phyloP scores from a whole-genome alignment of 2,888 invertebrate genomes.

The Leptarthrus brevirostris region DNA sequence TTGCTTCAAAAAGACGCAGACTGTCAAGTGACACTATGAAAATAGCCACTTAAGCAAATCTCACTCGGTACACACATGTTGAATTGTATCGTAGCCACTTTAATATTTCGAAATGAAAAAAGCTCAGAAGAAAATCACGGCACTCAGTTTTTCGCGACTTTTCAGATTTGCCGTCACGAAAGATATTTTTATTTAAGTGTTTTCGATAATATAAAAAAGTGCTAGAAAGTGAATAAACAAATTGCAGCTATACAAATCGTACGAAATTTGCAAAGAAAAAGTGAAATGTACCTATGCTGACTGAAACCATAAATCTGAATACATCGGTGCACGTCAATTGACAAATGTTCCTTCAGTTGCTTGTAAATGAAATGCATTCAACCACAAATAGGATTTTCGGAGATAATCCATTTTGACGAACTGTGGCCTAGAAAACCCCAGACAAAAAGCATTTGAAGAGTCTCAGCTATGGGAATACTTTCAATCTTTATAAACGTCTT shows the following conservation, averaged over 20 bases:
- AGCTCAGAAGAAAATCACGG: conserved; percentile 38
- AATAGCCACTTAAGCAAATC: conserved; percentile 20
- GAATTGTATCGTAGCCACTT: conserved; percentile 14
- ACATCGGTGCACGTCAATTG: not conserved
- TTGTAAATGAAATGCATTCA: not conserved
- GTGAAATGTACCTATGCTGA: not conserved
- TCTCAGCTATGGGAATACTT: not conserved
- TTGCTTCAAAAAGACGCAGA: conserved; percentile 19
- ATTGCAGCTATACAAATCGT: not conserved
- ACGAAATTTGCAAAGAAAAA: not conserved
- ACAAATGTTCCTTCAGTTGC: not conserved
- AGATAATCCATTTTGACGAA: not conserved
- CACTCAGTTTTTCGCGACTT: conserved; percentile 46
- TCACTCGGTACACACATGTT: conserved; percentile 4
- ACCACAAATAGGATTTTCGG: not conserved
- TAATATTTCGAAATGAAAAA: conserved; percentile 39
- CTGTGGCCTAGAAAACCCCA: not conserved
- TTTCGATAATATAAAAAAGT: conserved; percentile 9
- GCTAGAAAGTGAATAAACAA: conserved; percentile 18
- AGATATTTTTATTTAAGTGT: conserved; percentile 28
- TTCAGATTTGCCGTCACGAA: conserved; percentile 48
- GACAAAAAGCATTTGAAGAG: not conserved
- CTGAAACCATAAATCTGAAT: conserved; percentile 4
- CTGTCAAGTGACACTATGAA: conserved; percentile 42
- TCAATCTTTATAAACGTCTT: no score